A percentile compares a stretch with the other conserved stretches of the same genome.
Conservation (phyloP, 2,888 invertebrate species). For the Caradrina clavipalpis region DNA sequence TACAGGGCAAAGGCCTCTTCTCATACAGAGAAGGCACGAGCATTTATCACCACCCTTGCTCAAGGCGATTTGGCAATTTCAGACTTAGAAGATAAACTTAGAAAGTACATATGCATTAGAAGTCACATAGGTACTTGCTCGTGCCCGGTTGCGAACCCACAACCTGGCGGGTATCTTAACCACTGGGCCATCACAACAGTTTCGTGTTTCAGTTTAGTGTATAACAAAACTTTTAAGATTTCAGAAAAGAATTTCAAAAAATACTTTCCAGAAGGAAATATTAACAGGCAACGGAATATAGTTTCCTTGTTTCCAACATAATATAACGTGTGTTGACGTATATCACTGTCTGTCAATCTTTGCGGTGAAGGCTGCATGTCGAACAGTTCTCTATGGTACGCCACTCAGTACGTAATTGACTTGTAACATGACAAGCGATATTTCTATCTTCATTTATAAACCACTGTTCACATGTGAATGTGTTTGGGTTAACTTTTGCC, state of each 20-base stretch:
- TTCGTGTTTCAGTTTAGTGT: no score
- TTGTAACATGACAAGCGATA: conserved; percentile 35
- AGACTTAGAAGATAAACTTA: no score
- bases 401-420: conserved; percentile 37
- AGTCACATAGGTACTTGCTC: no score
- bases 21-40: no score
- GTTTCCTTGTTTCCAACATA: conserved; percentile 6
- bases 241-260: neutral
- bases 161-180: no score
- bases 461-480: neutral
- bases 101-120: no score
- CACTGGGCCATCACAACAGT: no score
- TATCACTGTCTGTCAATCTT: conserved; percentile 19
- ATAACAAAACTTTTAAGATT: neutral
- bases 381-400: conserved; percentile 8
- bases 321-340: conserved; percentile 26
- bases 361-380: conserved; percentile 20
- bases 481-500: neutral
- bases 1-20: no score
- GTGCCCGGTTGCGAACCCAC: no score
- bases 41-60: no score
- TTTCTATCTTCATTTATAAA: conserved; percentile 11
- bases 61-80: no score
- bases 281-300: neutral
- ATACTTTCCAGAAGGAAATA: neutral